Evolutionary conservation across 1,140 invertebrate genomes (phyloP).

Genomic region (Cotesia typhae): DNA sequence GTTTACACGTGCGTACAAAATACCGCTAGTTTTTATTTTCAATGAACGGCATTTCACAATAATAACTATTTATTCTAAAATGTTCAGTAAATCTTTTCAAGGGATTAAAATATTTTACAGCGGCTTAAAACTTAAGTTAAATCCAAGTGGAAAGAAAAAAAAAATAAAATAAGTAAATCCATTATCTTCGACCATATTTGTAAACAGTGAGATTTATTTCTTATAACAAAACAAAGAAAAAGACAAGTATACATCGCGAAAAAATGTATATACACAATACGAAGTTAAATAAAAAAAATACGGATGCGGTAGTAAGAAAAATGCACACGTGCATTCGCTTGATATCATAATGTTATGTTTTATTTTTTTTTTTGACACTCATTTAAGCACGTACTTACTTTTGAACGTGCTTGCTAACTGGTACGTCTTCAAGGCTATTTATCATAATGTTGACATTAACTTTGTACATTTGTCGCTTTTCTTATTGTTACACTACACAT

Average conservation of each 20-base stretch:
- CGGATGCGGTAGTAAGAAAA: slow-evolving; percentile 4
- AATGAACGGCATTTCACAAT: too few relatives aligned
- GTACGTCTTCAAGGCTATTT: slow-evolving; percentile 47
- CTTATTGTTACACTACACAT: neutral
- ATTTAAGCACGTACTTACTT: slow-evolving; percentile 39
- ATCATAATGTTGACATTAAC: slow-evolving; percentile 54
- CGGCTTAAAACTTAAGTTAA: neutral
- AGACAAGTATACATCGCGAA: too few relatives aligned
- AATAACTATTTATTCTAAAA: too few relatives aligned
- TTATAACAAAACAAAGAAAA: too few relatives aligned
- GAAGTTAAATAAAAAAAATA: neutral
- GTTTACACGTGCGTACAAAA: slow-evolving; percentile 14
- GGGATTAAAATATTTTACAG: too few relatives aligned
- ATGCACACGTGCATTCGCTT: slow-evolving; percentile 1
- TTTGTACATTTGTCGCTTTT: neutral
- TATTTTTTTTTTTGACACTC: neutral
- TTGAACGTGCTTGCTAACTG: slow-evolving; percentile 51
- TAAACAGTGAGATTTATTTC: too few relatives aligned
- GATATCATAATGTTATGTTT: slow-evolving; percentile 6
- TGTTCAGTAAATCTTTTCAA: too few relatives aligned
- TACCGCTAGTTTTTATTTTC: neutral
- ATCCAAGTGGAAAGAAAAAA: too few relatives aligned
- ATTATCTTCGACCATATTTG: too few relatives aligned
- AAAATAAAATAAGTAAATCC: neutral
- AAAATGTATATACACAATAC: neutral